phyloP scores from a whole-genome alignment of 2,888 invertebrate species.

The Melanchra persicariae region DNA sequence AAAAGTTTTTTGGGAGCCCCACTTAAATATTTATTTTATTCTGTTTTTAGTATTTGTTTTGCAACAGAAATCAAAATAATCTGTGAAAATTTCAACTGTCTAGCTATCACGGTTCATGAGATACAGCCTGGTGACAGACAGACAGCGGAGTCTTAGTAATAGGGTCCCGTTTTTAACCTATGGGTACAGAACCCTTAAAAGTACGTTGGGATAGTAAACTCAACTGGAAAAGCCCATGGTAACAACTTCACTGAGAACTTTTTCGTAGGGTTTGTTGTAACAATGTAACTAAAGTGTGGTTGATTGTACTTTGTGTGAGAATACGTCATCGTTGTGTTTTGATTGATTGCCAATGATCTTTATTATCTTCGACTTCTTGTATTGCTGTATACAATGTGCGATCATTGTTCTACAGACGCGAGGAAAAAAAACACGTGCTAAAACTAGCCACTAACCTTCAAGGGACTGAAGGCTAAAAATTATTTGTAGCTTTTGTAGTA shows the following conservation, averaged over 20 bases:
- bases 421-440: background rate
- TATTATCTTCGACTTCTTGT: conserved; percentile 22
- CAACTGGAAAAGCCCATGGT: background rate
- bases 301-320: background rate
- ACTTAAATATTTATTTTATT: too few species aligned
- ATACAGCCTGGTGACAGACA: too few species aligned
- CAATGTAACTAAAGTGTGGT: background rate
- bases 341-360: conserved; percentile 42
- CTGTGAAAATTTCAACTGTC: too few species aligned
- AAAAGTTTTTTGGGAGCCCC: too few species aligned
- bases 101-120: too few species aligned
- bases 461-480: background rate
- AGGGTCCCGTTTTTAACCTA: background rate
- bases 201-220: conserved; percentile 1
- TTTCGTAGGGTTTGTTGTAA: background rate
- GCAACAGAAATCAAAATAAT: too few species aligned
- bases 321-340: conserved; percentile 37
- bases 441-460: too few species aligned
- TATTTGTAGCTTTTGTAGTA: too few species aligned
- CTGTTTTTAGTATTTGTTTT: too few species aligned
- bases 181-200: too few species aligned
- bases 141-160: too few species aligned
- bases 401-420: background rate
- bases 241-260: background rate
- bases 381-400: background rate